These are phyloP conservation scores for Lacanobia wlatinum DNA, from an alignment of 2,888 invertebrate species.

Conservation along the genomic window DNA sequence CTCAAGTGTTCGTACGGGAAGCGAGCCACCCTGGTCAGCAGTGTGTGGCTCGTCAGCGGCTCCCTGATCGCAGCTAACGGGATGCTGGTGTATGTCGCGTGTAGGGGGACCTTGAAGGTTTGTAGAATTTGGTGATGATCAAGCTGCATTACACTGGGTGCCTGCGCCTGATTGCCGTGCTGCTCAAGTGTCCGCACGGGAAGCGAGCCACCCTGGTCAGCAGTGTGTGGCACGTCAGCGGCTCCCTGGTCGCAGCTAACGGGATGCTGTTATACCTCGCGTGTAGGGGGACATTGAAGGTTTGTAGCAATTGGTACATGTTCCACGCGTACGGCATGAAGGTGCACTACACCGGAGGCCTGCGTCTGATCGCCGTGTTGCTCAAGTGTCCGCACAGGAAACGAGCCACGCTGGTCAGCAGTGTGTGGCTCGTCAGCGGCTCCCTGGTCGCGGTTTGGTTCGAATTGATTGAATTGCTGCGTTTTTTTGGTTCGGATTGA, in stretches of 20 bases:
- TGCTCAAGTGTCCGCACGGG: conserved; percentile 83
- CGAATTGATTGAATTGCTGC: too few species aligned
- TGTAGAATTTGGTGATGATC: conserved; percentile 68
- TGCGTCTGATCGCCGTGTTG: conserved; percentile 81
- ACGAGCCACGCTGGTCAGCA: conserved; percentile 72
- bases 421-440: conserved; percentile 82
- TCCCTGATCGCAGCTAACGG: conserved; percentile 80
- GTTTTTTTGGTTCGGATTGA: too few species aligned
- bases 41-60: conserved; percentile 81
- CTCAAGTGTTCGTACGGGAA: conserved; percentile 82
- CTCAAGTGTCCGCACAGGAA: conserved; percentile 82
- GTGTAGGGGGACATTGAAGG: too few species aligned
- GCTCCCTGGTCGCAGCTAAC: conserved; percentile 78
- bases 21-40: conserved; percentile 72
- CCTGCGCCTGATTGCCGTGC: conserved; percentile 80
- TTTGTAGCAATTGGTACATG: conserved; percentile 49
- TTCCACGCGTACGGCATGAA: conserved; percentile 88
- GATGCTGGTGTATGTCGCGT: conserved; percentile 82
- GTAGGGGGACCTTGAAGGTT: conserved; percentile 79
- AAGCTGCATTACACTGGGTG: conserved; percentile 88
- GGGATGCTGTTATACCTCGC: conserved; percentile 81
- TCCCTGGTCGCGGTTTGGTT: conserved; percentile 76
- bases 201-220: conserved; percentile 73
- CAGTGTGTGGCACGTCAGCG: conserved; percentile 80
- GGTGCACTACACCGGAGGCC: conserved; percentile 85